Evolutionary conservation across 2,888 invertebrate genomes (phyloP), one percentile per base, ranked within the genome.

Genomic region (Drosophila maculinotata): DNA sequence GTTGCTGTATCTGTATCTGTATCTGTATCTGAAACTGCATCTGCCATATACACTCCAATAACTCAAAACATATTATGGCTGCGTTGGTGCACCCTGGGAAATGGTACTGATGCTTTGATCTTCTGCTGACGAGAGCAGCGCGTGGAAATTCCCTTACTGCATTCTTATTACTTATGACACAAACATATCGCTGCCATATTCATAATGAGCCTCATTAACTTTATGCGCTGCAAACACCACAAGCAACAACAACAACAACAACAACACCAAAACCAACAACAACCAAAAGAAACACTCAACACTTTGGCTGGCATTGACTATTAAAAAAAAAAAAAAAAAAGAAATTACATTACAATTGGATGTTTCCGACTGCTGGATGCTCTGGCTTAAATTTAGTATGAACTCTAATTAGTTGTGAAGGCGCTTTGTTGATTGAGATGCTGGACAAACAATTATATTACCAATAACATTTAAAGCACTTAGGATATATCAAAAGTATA

Each of bases 131-230:
- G 30, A 81, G 83, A 36, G 59, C 69, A 60, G 62, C 69, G 72
- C 63, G 75, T 70, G 79, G 76, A 83, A 69, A 73, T 75, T 77
- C 80, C 80, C 86, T 63, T 52, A 28, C 64, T 39, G 58, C 63
- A 35, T 63, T 42, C 58, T 76, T 63, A 82, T 76, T 78, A 72
- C 78, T 70, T 66, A 63, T 86, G 89, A 84, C 89, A 88, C 74
- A 78, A 87, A 82, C 81, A 82, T 78, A 87, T 87, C 85, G 81
- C 75, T 78, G 79, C 84, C 83, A 88, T 90, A 89, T 90, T 86
- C 89, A 89, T 90, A 87, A 88, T 79, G 87, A 87, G 88, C 70
- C 90, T 88, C 90, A 90, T 90, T 90, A 90, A 76, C 87, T 65
- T 68, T 56, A 59, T 66, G 82, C 69, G 86, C 69, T 76, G 72